phyloP scores from a whole-genome alignment of 2,113 vertebrate genomes.

The Chlamydotis undulata region DNA sequence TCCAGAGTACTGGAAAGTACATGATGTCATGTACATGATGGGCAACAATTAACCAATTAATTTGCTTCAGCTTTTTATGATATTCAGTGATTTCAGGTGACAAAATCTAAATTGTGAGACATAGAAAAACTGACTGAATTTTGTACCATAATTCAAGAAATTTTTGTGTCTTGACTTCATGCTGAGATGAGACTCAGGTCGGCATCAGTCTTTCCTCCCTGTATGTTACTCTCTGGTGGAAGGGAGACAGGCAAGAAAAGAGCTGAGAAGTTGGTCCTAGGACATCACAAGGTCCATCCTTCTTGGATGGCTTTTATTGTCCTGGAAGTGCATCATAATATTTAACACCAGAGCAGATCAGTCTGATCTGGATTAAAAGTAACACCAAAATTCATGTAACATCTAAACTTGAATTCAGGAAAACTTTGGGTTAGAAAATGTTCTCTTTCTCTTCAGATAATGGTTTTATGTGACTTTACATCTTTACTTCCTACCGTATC shows the following conservation, averaged over 20 bases:
- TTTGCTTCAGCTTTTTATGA: background rate
- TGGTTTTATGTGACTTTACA: background rate
- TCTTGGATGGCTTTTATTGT: background rate
- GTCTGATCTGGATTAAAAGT: background rate
- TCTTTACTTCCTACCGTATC: background rate
- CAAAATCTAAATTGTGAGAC: background rate
- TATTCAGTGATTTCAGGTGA: fast-evolving
- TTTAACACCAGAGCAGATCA: background rate
- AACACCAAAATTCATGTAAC: background rate
- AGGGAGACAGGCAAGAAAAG: background rate
- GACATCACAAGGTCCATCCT: background rate
- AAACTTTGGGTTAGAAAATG: background rate
- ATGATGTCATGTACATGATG: background rate
- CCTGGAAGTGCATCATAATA: background rate
- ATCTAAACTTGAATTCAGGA: background rate
- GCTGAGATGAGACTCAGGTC: background rate
- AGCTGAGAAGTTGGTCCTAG: background rate
- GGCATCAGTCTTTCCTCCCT: background rate
- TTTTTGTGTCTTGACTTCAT: background rate
- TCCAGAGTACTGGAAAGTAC: background rate
- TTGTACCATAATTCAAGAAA: background rate
- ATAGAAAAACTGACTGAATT: background rate
- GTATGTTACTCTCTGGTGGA: background rate
- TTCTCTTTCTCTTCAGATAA: background rate
- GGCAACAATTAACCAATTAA: background rate